phyloP scores from a whole-genome alignment of 2,797 vertebrate species.

The Myripristis jacobus region DNA sequence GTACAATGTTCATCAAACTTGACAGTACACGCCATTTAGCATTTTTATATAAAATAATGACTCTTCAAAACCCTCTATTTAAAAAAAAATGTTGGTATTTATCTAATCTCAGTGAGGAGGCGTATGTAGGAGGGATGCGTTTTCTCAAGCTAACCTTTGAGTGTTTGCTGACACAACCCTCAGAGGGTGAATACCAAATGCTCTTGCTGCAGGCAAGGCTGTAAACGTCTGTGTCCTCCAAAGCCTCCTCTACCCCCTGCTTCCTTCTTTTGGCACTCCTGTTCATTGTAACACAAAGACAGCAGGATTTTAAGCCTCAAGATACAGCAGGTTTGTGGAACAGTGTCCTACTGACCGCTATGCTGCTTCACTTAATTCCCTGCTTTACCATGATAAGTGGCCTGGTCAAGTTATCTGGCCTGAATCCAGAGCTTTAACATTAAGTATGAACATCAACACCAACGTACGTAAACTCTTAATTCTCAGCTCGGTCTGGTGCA shows the following conservation, averaged over 20 bases:
- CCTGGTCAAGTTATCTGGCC: slow-evolving; percentile 40
- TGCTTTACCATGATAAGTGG: slow-evolving; percentile 32
- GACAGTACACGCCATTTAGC: slow-evolving; percentile 32
- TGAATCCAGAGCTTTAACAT: slow-evolving; percentile 6
- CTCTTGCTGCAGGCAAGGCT: slow-evolving; percentile 67
- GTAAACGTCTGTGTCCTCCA: slow-evolving; percentile 54
- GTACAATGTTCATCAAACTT: background rate
- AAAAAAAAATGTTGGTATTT: slow-evolving; percentile 45
- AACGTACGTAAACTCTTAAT: slow-evolving; percentile 50
- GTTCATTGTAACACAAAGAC: slow-evolving; percentile 41
- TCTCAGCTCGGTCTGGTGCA: slow-evolving; percentile 36
- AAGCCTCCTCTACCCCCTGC: slow-evolving; percentile 49
- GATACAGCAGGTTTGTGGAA: slow-evolving; percentile 28
- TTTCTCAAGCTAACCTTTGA: slow-evolving; percentile 71
- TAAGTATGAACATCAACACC: slow-evolving; percentile 23
- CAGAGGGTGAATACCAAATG: slow-evolving; percentile 73
- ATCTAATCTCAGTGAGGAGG: slow-evolving; percentile 40
- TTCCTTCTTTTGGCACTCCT: slow-evolving; percentile 33
- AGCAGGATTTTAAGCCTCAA: slow-evolving; percentile 28
- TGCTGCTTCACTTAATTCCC: slow-evolving; percentile 21
- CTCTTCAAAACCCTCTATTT: slow-evolving; percentile 16
- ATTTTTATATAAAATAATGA: slow-evolving; percentile 18
- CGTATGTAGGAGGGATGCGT: slow-evolving; percentile 56
- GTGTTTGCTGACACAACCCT: slow-evolving; percentile 74
- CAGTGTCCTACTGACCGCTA: slow-evolving; percentile 34